Conservation (phyloP, 2,888 invertebrate species). For the Drosophila pseudotalamancana region DNA sequence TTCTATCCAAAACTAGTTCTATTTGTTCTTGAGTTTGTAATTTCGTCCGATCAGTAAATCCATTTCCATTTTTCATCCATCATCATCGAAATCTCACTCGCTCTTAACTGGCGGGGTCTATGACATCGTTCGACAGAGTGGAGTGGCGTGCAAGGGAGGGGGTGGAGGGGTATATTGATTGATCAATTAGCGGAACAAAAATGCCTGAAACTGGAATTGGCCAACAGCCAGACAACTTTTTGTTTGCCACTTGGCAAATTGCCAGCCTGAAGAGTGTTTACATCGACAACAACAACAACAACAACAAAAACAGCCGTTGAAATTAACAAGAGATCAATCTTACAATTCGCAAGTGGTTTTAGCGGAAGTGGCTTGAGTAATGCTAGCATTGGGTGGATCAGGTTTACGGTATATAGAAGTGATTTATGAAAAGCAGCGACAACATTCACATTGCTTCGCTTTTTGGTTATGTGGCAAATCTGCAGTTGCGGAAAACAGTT, state of each 20-base stretch:
- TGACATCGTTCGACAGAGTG: slow-evolving; percentile 3
- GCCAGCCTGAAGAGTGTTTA: slow-evolving; percentile 10
- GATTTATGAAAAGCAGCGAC: background rate
- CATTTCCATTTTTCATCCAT: slow-evolving; percentile 1
- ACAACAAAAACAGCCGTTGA: background rate
- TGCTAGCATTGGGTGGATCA: background rate
- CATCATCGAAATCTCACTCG: background rate
- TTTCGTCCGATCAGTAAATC: slow-evolving; percentile 23
- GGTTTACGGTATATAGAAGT: background rate
- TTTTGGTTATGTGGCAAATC: too few relatives aligned
- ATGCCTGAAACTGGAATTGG: slow-evolving; percentile 19
- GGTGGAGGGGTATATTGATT: slow-evolving; percentile 26
- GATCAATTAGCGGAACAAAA: slow-evolving; percentile 36
- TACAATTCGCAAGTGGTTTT: slow-evolving; percentile 5
- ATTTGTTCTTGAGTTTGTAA: background rate
- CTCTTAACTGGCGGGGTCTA: slow-evolving; percentile 8
- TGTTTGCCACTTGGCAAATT: slow-evolving; percentile 20
- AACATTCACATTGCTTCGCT: too few relatives aligned
- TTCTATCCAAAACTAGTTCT: background rate
- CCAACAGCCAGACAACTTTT: slow-evolving; percentile 21
- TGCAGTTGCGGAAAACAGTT: too few relatives aligned
- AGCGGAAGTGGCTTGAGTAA: background rate
- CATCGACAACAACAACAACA: slow-evolving; percentile 9
- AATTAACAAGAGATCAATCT: background rate
- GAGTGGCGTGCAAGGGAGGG: too few relatives aligned